Evolutionary conservation across 2,797 vertebrate genomes (phyloP), one percentile per base, ranked within the genome.

Genomic region (Ammospiza maritima): DNA sequence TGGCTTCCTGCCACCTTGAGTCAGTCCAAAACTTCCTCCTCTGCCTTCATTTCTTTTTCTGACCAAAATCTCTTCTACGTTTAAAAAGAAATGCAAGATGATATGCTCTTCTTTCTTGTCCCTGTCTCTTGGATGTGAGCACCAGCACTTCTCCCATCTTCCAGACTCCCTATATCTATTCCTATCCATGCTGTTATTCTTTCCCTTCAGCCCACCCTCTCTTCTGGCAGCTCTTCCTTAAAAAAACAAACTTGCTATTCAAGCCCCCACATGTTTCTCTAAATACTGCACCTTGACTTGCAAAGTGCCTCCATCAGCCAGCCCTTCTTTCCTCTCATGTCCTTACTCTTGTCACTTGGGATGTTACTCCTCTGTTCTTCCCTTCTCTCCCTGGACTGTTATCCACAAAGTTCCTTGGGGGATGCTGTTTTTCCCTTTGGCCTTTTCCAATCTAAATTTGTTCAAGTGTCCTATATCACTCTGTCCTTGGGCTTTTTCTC

Each of bases 1-100:
- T 94, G 96, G 85, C 91, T 95, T 81, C 23, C 19, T 96, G 95
- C 93, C 93, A 96, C 53, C 26, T 81, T 90, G 47, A 95, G 56
- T 94, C 83, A 66, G 73, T 91, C 80, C 62, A 91, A 94, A 89
- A 44, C 40, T 60, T 80, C 76, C 60, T 89, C 64, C 48, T 78
- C 85, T 94, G 70, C 70, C 40, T 94, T 91, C 11, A 30, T 72
- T 93, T 88, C 42, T 74, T 88, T 92, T 91, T 83, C 79, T 91
- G 64, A 85, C 77, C 89, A 79, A 90, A 95, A 66, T 88, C 4
- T 72, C 47, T 74, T 83, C 23, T 45, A 47, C 57, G 29, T 77
- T 82, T 60, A 56, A 94, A 77, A 94, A 94, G 54, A 90, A 75
- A 62, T 40, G 14, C 30, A 57, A 82, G 29, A 66, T 67, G 4